Percentiles rank a stretch among this genome's conserved stretches.
Conservation (phyloP, 2,888 invertebrate genomes). For the Pandemis heparana region DNA sequence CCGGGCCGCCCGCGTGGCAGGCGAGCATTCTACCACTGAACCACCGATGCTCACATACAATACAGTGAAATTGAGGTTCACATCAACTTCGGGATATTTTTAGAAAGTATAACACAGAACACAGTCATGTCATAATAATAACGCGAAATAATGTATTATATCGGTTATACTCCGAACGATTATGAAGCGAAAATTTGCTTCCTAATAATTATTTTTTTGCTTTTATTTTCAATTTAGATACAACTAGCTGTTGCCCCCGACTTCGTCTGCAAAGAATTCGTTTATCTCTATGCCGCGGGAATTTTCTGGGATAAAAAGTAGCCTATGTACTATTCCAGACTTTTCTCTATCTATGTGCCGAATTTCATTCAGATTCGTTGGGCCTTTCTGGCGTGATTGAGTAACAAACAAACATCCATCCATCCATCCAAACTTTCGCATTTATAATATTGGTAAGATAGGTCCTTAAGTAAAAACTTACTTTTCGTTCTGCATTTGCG, state of each 20-base stretch:
- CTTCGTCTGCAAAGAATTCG: no score
- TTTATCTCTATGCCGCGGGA: no score
- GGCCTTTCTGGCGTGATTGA: no score
- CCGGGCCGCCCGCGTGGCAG: conserved; percentile 84
- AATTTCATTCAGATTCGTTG: no score
- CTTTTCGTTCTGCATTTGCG: conserved; percentile 81
- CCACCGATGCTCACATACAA: conserved; percentile 72
- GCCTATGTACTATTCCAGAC: no score
- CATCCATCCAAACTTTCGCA: no score
- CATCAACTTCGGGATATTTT: not conserved
- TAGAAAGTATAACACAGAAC: conserved; percentile 4
- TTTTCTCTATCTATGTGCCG: no score
- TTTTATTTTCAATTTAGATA: not conserved
- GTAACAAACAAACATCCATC: no score
- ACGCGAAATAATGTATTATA: not conserved
- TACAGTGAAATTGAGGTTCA: not conserved
- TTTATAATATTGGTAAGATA: no score
- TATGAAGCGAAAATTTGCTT: not conserved
- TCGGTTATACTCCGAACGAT: not conserved
- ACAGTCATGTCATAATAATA: not conserved
- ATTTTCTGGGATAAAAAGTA: no score
- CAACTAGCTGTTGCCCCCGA: no score
- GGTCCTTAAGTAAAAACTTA: conserved; percentile 52
- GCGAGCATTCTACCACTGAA: conserved; percentile 84
- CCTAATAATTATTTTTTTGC: not conserved